Percentiles rank a stretch among this genome's conserved stretches.
These are phyloP conservation scores for Pristionchus fissidentatus DNA, from an alignment of 2,888 invertebrate genomes.

Conservation along the genomic window DNA sequence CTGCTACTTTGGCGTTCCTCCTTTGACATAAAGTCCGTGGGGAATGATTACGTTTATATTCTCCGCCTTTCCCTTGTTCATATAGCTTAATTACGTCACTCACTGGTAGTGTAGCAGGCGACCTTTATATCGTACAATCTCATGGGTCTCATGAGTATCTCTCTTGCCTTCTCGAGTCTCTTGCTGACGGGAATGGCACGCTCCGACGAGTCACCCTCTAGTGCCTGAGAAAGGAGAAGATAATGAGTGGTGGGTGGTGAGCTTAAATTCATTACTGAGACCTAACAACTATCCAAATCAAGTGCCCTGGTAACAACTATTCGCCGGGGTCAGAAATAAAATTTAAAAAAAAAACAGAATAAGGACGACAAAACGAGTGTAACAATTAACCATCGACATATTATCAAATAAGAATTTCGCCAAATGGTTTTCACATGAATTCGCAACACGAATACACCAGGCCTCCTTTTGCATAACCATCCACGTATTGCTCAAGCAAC, in stretches of 20 bases:
- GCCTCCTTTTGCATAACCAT: background rate
- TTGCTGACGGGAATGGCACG: background rate
- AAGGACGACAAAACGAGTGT: no score
- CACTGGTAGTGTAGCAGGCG: conserved; percentile 35
- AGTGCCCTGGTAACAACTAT: no score
- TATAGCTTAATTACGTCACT: background rate
- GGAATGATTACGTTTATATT: background rate
- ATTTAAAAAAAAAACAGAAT: no score
- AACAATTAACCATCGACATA: no score
- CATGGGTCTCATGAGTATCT: background rate
- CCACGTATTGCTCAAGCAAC: background rate
- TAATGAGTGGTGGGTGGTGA: background rate
- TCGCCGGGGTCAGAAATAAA: no score
- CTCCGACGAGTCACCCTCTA: background rate
- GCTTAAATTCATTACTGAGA: no score
- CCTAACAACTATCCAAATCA: no score
- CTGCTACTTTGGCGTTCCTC: no score
- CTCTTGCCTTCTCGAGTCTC: background rate
- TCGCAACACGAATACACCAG: background rate
- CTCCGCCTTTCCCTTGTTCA: background rate
- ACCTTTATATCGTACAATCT: conserved; percentile 32
- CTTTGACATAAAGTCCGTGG: no score
- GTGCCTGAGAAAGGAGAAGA: background rate
- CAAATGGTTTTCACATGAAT: no score
- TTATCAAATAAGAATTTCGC: no score